Conservation (phyloP, 2,888 invertebrate species). For the Sinopyrophorus schimmeli region DNA sequence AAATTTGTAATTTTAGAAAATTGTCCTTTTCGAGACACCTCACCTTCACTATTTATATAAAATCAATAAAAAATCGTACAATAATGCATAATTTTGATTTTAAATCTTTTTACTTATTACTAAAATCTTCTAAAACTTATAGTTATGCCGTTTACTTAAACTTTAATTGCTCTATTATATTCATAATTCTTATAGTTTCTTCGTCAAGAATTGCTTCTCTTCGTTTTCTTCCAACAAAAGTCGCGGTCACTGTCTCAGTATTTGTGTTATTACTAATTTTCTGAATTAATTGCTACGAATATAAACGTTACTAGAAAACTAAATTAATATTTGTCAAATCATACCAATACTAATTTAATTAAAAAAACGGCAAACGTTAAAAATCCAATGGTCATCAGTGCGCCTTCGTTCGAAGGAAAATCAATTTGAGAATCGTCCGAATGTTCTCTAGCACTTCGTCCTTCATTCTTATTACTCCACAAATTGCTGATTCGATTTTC, state of each 20-base stretch:
- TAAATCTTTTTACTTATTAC: too few relatives aligned
- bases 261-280: conserved; percentile 53
- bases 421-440: conserved; percentile 60
- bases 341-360: conserved; percentile 80
- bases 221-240: conserved; percentile 43
- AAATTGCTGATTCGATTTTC: conserved; percentile 39
- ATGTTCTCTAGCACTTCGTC: conserved; percentile 41
- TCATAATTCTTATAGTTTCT: conserved; percentile 43
- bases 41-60: too few relatives aligned
- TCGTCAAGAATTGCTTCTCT: conserved; percentile 36
- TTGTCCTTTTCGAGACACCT: too few relatives aligned
- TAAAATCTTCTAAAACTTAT: conserved; percentile 16
- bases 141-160: too few relatives aligned
- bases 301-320: not conserved
- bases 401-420: conserved; percentile 79
- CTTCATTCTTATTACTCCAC: conserved; percentile 31
- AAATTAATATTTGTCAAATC: conserved; percentile 36
- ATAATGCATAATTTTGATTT: too few relatives aligned
- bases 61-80: too few relatives aligned
- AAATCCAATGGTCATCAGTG: conserved; percentile 81
- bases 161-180: conserved; percentile 46
- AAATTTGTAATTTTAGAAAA: too few relatives aligned
- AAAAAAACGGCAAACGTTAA: conserved; percentile 84
- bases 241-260: conserved; percentile 57
- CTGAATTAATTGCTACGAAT: too few relatives aligned